These are phyloP conservation scores for Cuniculus paca DNA, from an alignment of 2,797 vertebrate genomes.

Conservation along the genomic window DNA sequence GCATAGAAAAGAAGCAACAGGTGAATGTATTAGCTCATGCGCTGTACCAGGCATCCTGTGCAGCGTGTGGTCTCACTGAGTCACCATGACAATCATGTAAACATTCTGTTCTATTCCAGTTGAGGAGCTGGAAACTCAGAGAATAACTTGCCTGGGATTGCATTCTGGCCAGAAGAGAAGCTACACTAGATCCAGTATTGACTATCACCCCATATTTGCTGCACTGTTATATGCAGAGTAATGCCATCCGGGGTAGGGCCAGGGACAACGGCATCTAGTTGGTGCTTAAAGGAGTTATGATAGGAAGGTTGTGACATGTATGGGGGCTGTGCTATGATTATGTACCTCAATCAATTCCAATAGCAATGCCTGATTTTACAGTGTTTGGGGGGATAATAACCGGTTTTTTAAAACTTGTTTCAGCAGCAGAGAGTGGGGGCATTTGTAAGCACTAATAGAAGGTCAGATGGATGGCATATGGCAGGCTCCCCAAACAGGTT, in stretches of 20 bases:
- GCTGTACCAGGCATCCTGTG: rapidly evolving
- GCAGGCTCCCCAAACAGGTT: not conserved
- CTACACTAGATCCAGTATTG: not conserved
- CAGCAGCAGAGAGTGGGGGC: not conserved
- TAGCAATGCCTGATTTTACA: not conserved
- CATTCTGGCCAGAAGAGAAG: not conserved
- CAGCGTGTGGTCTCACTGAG: not conserved
- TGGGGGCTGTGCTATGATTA: not conserved
- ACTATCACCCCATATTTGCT: not conserved
- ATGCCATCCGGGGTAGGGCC: not conserved
- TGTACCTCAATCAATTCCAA: not conserved
- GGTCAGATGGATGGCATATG: not conserved
- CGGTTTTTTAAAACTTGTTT: not conserved
- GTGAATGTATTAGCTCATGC: not conserved
- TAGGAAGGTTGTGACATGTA: not conserved
- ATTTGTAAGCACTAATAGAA: not conserved
- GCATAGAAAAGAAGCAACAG: not conserved
- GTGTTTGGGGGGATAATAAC: not conserved
- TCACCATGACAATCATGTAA: not conserved
- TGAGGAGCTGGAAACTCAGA: not conserved
- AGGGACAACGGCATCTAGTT: not conserved
- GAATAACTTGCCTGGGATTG: not conserved
- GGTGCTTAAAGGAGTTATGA: not conserved
- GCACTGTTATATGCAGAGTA: not conserved
- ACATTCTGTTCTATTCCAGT: not conserved